Conservation (phyloP, 1,140 invertebrate genomes). For the Drosophila bocki region DNA sequence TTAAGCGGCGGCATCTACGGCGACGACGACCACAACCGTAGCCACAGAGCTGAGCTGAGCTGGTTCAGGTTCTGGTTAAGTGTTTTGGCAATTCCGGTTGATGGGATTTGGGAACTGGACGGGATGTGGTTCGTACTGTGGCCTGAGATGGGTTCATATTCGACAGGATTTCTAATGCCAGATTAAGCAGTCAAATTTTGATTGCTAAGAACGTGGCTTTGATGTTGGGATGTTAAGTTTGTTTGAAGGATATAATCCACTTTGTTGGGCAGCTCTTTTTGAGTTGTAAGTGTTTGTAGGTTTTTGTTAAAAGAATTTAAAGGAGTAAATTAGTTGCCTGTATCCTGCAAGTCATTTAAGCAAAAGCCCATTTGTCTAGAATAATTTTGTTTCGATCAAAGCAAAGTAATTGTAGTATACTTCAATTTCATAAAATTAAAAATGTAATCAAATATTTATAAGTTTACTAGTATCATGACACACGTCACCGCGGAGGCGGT, state of each 20-base stretch:
- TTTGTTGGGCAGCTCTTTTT: background rate
- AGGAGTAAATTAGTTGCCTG: background rate
- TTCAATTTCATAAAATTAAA: background rate
- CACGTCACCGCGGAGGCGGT: background rate
- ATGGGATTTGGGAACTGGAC: constrained; percentile 35
- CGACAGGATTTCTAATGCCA: constrained; percentile 16
- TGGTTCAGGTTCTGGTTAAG: constrained; percentile 2
- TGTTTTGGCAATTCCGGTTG: constrained; percentile 38
- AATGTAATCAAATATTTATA: background rate
- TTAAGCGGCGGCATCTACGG: background rate
- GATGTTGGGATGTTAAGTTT: constrained; percentile 6
- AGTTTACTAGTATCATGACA: background rate
- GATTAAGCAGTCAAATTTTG: constrained; percentile 36
- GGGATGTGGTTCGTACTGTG: background rate
- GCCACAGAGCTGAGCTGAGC: constrained; percentile 8
- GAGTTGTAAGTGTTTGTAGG: background rate
- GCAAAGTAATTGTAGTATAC: background rate
- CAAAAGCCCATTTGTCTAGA: background rate
- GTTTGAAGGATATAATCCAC: background rate
- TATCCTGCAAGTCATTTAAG: too few species aligned
- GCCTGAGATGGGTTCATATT: constrained; percentile 18
- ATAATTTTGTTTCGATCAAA: background rate
- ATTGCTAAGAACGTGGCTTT: constrained; percentile 11
- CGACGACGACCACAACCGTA: constrained; percentile 1
- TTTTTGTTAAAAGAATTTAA: background rate